Evolutionary conservation across 1,140 invertebrate genomes (phyloP), one percentile per base, ranked within the genome.

Genomic region (Pollicipes pollicipes): DNA sequence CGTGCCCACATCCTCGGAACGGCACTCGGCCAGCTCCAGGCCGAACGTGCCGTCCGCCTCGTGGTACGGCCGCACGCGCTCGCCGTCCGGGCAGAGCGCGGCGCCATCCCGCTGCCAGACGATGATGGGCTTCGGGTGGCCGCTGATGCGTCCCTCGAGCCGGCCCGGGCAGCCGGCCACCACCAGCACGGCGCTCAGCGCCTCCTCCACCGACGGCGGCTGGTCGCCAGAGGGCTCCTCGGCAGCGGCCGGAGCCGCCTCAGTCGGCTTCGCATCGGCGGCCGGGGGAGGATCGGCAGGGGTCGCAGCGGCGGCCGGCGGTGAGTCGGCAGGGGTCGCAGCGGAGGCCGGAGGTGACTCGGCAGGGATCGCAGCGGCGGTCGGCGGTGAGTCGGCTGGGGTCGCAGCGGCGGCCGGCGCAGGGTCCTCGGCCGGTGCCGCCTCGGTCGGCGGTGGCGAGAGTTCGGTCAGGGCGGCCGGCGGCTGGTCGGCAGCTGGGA

Each of bases 21-120:
- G 45, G 21, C 45, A 21, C 45, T 58, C 45, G 8, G 45, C 45
- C 13, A 58, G 13, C 45, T 58, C 45, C 45, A 58, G 45, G 2
- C 45, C 45, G 45, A 58, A 58, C 45, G 45, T 58, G 45, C 45
- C 45, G 45, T 58, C 45, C 13, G 13, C 45, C 13, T 58, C 10
- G 21, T 58, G 45, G 45, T 58, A 58, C 45, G 13, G 45, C 13
- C 45, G 45, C 10, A 58, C 6, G 2, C 45, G 32, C 63, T 71
- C 70, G 68, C 73, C 71, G 58, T 75, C 74, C n/a, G 73, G 71
- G 32, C 71, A 58, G 16, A 75, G 70, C 28, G 74, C 72, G 32
- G 70, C 63, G 67, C 86, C 88, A 77, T 91, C 89, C 31, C 87
- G 82, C 75, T 84, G 86, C 91, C 91, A 93, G 73, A 82, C 84